These are phyloP conservation scores for Typhlichthys eigenmanni DNA, from an alignment of 2,797 vertebrate genomes.

Conservation along the genomic window DNA sequence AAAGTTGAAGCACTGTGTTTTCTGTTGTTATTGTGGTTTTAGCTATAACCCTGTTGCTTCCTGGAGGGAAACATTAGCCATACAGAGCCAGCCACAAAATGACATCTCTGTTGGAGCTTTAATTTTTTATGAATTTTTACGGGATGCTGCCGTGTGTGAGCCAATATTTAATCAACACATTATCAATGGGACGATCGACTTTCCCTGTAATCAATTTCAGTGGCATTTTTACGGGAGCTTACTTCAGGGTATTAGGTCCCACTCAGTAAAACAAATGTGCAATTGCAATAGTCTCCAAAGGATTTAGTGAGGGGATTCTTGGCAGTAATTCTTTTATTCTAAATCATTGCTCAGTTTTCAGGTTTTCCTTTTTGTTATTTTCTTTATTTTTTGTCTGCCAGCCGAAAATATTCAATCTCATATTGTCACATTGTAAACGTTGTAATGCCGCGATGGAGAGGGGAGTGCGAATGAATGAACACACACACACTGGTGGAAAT, in stretches of 20 bases:
- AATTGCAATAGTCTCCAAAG: constrained; percentile 48
- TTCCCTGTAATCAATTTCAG: constrained; percentile 63
- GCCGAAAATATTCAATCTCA: constrained; percentile 6
- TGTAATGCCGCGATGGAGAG: neutral
- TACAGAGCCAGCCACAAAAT: constrained; percentile 40
- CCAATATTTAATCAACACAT: constrained; percentile 54
- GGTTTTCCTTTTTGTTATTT: constrained; percentile 23
- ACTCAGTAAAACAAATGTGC: constrained; percentile 53
- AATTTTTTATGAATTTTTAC: neutral
- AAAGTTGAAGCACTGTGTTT: constrained; percentile 36
- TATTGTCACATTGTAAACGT: neutral
- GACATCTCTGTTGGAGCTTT: constrained; percentile 41
- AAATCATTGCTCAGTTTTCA: constrained; percentile 31
- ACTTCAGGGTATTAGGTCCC: constrained; percentile 53
- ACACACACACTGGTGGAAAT: too few relatives aligned
- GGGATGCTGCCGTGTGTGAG: constrained; percentile 34
- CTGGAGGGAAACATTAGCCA: constrained; percentile 53
- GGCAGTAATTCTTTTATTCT: constrained; percentile 40
- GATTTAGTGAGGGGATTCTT: constrained; percentile 34
- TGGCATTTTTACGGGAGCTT: constrained; percentile 58
- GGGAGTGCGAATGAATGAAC: too few relatives aligned
- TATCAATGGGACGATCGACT: constrained; percentile 63
- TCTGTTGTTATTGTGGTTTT: constrained; percentile 39
- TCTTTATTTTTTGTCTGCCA: constrained; percentile 19
- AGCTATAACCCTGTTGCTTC: constrained; percentile 35